Evolutionary conservation across 2,888 invertebrate species (phyloP), one percentile per base, ranked within the genome.

Genomic region (Lomographa bimaculata): DNA sequence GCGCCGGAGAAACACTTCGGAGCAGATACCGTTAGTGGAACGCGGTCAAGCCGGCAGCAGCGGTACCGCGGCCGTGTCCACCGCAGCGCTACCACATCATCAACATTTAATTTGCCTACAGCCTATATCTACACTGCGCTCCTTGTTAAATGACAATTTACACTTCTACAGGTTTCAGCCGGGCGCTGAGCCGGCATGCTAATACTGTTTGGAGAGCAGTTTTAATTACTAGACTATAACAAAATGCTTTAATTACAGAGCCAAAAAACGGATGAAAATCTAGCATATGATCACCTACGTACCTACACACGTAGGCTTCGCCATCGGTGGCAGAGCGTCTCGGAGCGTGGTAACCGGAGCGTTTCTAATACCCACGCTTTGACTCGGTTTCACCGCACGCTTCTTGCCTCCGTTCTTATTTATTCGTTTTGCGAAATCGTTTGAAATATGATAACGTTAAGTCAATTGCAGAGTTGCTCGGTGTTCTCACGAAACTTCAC

Each of bases 321-420:
- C 50, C 58, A 53, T 58, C 57, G 59, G 54, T 54, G 60, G 57
- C 61, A 57, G 59, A 62, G 64, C 61, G 70, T 66, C 74, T 70
- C 62, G 8, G 42, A 68, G 68, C 84, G 79, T 76, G 80, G 87
- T 84, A 86, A 87, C 81, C 83, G 87, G 87, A 87, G 85, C 87
- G 84, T 86, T 87, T 87, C 85, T 87, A 86, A 87, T 89, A 89
- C 82, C 80, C 82, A 82, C 85, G 85, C 84, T 86, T 82, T 79
- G 85, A 83, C 76, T 86, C 76, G 73, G 81, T 89, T 86, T 86
- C 87, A 87, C 84, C 83, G 86, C 83, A 87, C 84, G 83, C 81
- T 83, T 87, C 83, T 86, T 85, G 81, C 84, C 84, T 82, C 64
- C 75, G 78, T 81, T 87, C 83, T 79, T 87, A 76, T 81, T 86